phyloP scores from a whole-genome alignment of 2,797 vertebrate species.

The Pempheris klunzingeri region DNA sequence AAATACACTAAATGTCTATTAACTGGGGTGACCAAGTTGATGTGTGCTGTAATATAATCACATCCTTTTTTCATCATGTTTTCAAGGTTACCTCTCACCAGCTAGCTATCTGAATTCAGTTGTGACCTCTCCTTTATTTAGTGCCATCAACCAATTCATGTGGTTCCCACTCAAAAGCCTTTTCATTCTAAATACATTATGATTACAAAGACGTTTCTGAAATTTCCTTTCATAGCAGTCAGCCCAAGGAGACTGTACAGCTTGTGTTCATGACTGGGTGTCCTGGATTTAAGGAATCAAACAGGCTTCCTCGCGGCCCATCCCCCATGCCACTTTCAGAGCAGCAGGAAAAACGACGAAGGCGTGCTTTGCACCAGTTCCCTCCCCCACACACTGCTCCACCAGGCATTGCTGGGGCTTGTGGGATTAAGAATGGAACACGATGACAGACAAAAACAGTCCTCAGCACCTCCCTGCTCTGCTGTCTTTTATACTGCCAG shows the following conservation, averaged over 20 bases:
- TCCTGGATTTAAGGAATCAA: slow-evolving; percentile 83
- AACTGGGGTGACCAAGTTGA: background rate
- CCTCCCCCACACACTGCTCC: slow-evolving; percentile 78
- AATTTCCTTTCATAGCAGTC: slow-evolving; percentile 60
- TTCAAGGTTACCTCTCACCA: slow-evolving; percentile 53
- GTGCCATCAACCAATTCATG: slow-evolving; percentile 46
- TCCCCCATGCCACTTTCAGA: slow-evolving; percentile 80
- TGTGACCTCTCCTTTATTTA: slow-evolving; percentile 61
- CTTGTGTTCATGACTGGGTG: slow-evolving; percentile 71
- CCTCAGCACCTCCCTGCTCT: slow-evolving; percentile 80
- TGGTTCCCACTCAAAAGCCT: slow-evolving; percentile 41
- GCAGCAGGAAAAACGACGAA: slow-evolving; percentile 79
- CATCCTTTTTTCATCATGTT: slow-evolving; percentile 7
- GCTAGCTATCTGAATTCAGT: slow-evolving; percentile 41
- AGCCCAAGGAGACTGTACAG: slow-evolving; percentile 55
- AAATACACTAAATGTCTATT: slow-evolving; percentile 17
- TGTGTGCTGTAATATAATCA: slow-evolving; percentile 18
- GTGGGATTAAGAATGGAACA: slow-evolving; percentile 86
- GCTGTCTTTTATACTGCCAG: slow-evolving; percentile 76
- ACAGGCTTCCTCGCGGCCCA: slow-evolving; percentile 76
- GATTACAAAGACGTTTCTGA: slow-evolving; percentile 64
- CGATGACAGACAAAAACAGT: slow-evolving; percentile 86
- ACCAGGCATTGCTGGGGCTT: slow-evolving; percentile 82
- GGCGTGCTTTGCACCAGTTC: slow-evolving; percentile 79
- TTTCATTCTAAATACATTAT: slow-evolving; percentile 61